Evolutionary conservation across 1,140 invertebrate species (phyloP), one percentile per base, ranked within the genome.

Genomic region (Hesperophylax magnus): DNA sequence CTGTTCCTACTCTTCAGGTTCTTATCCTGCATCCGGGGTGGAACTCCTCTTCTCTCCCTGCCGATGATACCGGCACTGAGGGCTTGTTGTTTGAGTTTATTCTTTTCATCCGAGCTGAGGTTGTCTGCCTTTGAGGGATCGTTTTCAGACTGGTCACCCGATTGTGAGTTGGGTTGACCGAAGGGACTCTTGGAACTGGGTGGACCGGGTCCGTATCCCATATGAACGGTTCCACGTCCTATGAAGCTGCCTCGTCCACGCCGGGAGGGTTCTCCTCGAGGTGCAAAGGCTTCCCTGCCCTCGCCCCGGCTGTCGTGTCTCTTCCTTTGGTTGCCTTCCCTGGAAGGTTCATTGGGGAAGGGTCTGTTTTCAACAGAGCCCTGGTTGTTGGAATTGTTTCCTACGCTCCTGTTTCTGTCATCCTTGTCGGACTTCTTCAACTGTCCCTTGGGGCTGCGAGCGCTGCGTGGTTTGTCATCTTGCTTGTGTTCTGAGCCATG

Each of bases 201-300:
- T 9, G 94, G 94, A 0, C 95, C 94, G 86, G 95, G 95, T 17
- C 93, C 93, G 31, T 76, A 76, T 74, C 93, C 91, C 82, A 95
- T 92, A 56, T 80, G 83, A 14, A 82, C 81, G 11, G 81, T 52
- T 47, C 79, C 71, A 18, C 80, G 86, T 15, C 91, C 92, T 82
- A 92, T 89, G 81, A 91, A 92, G 56, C 93, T 93, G 75, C 94
- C 94, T 60, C 95, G 90, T 31, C 95, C 95, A 39, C 94, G 92
- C 75, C 95, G 89, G 3, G 95, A 96, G 0, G 95, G 96, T 86
- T 97, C 95, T 3, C 96, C 96, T 17, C 95, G 92, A 0, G 95
- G 96, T 14, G 94, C 93, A 88, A 96, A 96, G 71, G 92, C 93
- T 82, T 92, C 91, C 3, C 89, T 87, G 80, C 86, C 90, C 2